Base-by-base conservation (phyloP, 2,888 invertebrate species). In the Dastarcus helophoroides region DNA sequence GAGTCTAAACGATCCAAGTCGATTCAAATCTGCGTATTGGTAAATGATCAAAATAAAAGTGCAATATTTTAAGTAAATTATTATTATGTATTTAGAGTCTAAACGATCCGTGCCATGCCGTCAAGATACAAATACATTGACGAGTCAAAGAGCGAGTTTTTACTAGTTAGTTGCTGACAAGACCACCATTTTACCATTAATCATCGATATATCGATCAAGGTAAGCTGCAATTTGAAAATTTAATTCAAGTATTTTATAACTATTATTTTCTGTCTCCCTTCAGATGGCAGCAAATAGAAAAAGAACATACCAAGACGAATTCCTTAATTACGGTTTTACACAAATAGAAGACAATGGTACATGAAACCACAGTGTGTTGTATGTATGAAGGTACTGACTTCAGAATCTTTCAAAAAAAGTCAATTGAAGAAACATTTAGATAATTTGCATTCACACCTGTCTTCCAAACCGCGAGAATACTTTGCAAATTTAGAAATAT, bases 381-480 rank as follows among this genome's bases (percentile, higher is more conserved):
- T 40, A 39, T 40, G 37, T 37, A 32, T 40, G 37, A 40, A 40
- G 23, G 36, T 39, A 36, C 38, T 37, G n/a, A n/a, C n/a, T n/a
- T 38, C 38, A 40, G 40, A 40, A 40, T 40, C 32, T 40, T 39
- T 39, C 37, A 39, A 41, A 41, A 37, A 41, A 35, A 37, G 35
- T 38, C 36, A 36, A 38, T n/a, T 39, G 35, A 35, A 36, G 26
- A 29, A 35, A 36, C 34, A 37, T 33, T 36, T 33, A 29, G 32
- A 33, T 36, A 33, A 29, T 35, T 36, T 35, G 28, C 35, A 31
- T 34, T 32, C 29, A 36, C 33, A 36, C 26, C 38, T 41, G 34
- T 39, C 33, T 35, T 41, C 39, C 32, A 41, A 41, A 39, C 33
- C 34, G 40, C 39, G 39, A 39, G 42, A 42, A 42, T 41, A 39